A percentile compares a stretch with the other conserved stretches of the same genome.
Conservation (phyloP, 2,113 vertebrate genomes). For the Corythaeola cristata region DNA sequence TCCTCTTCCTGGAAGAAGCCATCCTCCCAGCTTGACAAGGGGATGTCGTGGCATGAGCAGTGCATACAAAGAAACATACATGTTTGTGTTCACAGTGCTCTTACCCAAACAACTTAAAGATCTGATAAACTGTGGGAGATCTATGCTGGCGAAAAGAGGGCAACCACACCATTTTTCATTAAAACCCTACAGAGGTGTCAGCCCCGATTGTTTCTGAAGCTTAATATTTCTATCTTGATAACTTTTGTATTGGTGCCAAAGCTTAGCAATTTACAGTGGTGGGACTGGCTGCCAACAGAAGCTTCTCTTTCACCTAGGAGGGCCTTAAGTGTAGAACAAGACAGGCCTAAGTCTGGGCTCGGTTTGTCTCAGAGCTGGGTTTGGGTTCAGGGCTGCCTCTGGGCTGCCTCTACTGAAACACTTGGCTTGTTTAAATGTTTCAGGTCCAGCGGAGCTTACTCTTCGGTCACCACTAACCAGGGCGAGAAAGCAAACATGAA, state of each 20-base stretch:
- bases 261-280: neutral
- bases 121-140: neutral
- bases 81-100: neutral
- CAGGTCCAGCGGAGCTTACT: neutral
- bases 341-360: neutral
- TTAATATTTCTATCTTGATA: neutral
- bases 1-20: slow-evolving; percentile 34
- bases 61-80: neutral
- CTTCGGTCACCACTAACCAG: neutral
- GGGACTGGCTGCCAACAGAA: neutral
- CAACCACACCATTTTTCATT: neutral
- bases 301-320: neutral
- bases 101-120: neutral
- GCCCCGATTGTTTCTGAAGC: neutral
- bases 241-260: neutral
- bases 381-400: neutral
- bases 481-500: neutral
- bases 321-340: neutral
- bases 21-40: neutral
- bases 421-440: neutral
- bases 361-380: neutral
- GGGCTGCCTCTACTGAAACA: neutral
- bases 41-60: neutral
- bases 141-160: neutral
- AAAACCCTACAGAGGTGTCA: neutral